A percentile compares a stretch with the other conserved stretches of the same genome.
phyloP scores from a whole-genome alignment of 2,113 vertebrate species.

The Pithys albifrons region DNA sequence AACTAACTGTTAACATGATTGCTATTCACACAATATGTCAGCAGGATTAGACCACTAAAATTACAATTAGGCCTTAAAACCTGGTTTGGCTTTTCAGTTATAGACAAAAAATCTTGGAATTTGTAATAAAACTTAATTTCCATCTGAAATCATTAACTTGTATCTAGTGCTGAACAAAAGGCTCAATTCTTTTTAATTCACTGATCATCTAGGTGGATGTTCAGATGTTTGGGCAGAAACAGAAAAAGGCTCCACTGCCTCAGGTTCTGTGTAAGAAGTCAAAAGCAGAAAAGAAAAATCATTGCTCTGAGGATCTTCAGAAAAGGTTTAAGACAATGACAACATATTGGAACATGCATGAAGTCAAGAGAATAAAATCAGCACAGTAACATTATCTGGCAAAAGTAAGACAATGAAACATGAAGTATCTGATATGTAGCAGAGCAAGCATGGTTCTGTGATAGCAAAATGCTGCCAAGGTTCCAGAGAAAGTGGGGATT shows the following conservation, averaged over 20 bases:
- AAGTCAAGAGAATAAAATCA: neutral
- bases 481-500: neutral
- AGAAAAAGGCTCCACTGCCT: neutral
- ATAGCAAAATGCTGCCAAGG: neutral
- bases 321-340: neutral
- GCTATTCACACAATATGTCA: neutral
- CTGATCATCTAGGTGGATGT: neutral
- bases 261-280: neutral
- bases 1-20: neutral
- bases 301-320: neutral
- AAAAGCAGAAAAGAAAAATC: neutral
- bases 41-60: neutral
- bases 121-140: neutral
- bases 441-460: neutral
- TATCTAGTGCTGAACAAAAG: neutral
- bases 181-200: neutral
- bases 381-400: neutral
- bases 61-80: neutral
- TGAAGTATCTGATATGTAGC: neutral
- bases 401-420: rapidly evolving
- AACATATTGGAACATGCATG: neutral
- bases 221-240: neutral
- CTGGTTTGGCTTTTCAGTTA: neutral
- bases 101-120: neutral
- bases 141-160: neutral